phyloP scores from a whole-genome alignment of 1,140 invertebrate genomes.

The Macrostomum lignano region DNA sequence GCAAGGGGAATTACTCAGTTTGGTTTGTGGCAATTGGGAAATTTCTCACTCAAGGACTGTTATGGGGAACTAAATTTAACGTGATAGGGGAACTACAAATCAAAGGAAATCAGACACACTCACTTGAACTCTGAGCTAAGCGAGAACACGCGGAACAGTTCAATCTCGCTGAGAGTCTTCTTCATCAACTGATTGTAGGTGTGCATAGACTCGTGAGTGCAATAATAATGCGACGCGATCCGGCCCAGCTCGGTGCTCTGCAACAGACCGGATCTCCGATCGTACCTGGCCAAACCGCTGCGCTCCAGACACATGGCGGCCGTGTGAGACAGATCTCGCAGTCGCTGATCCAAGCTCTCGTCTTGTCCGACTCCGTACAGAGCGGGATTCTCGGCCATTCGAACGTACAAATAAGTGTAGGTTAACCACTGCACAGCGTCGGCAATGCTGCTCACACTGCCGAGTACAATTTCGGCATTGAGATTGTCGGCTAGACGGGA shows the following conservation, averaged over 20 bases:
- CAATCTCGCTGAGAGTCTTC: conserved; percentile 81
- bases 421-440: conserved; percentile 83
- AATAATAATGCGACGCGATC: conserved; percentile 91
- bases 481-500: conserved; percentile 60
- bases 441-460: conserved; percentile 67
- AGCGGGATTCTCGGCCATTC: conserved; percentile 36
- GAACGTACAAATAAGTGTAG: conserved; percentile 83
- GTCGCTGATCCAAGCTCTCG: conserved; percentile 49
- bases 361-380: conserved; percentile 61
- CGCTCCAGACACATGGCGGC: conserved; percentile 65
- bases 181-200: conserved; percentile 87
- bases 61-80: too few species aligned
- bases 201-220: conserved; percentile 76
- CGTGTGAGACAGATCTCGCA: conserved; percentile 82
- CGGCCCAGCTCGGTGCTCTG: conserved; percentile 61
- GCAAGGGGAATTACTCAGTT: too few species aligned
- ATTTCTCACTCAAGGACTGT: too few species aligned
- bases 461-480: conserved; percentile 87
- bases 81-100: too few species aligned
- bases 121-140: conserved; percentile 40
- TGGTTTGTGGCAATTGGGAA: too few species aligned
- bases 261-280: conserved; percentile 49
- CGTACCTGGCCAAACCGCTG: conserved; percentile 72
- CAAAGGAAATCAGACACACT: too few species aligned
- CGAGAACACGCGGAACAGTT: conserved; percentile 90